Percentiles rank a stretch among this genome's conserved stretches.
Conservation (phyloP, 2,113 vertebrate genomes). For the Ondatra zibethicus region DNA sequence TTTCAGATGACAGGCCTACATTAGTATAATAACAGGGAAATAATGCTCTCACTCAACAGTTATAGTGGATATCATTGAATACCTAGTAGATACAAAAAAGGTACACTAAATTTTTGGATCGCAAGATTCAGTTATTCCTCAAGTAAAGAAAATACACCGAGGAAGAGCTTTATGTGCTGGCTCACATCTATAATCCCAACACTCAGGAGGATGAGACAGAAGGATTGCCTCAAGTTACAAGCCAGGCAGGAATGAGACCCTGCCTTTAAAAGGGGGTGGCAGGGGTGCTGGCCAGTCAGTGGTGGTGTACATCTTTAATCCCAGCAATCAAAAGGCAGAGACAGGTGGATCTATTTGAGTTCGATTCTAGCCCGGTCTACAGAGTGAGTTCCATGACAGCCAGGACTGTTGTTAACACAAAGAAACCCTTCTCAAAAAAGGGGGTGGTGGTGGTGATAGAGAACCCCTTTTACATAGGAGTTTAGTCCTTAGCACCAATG, state of each 20-base stretch:
- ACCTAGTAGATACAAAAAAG: constrained; percentile 35
- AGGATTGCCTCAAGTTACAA: neutral
- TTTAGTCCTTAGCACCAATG: neutral
- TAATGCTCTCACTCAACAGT: constrained; percentile 45
- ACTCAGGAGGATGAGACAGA: neutral
- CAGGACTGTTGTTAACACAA: neutral
- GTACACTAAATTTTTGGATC: constrained; percentile 27
- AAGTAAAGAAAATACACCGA: neutral
- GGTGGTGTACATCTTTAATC: neutral
- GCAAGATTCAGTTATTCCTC: constrained; percentile 53
- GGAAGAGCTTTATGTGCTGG: neutral
- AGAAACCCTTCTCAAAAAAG: neutral
- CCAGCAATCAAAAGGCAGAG: neutral
- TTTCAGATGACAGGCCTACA: neutral
- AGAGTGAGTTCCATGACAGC: neutral
- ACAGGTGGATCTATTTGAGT: neutral
- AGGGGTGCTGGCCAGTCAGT: neutral
- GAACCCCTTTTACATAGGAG: neutral
- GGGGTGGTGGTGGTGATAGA: neutral
- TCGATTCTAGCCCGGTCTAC: neutral
- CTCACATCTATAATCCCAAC: neutral
- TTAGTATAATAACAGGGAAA: constrained; percentile 18
- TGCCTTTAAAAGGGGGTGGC: neutral
- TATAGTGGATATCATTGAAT: neutral
- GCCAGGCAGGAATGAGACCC: neutral